These are phyloP conservation scores for Uromys caudimaculatus DNA, from an alignment of 2,797 vertebrate species.

Conservation along the genomic window DNA sequence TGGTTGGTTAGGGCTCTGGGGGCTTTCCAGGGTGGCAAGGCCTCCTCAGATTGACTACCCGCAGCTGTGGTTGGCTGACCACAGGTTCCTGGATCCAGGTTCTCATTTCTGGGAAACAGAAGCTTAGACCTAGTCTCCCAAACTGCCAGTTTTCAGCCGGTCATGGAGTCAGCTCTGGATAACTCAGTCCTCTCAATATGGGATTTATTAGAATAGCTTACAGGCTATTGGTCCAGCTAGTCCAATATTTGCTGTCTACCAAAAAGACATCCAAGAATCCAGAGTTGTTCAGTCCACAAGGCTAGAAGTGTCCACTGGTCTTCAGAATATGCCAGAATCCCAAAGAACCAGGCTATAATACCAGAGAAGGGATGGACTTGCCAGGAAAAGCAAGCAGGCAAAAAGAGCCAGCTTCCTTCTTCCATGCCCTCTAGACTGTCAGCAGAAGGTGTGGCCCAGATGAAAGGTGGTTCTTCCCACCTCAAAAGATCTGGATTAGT, in stretches of 20 bases:
- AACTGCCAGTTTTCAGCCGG: too few species aligned
- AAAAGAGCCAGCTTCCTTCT: not conserved
- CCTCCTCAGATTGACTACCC: not conserved
- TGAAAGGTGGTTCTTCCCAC: not conserved
- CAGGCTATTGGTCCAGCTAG: not conserved
- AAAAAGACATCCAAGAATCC: not conserved
- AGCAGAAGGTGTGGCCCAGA: too few species aligned
- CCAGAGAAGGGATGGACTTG: not conserved
- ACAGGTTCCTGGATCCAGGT: too few species aligned
- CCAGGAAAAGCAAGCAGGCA: not conserved
- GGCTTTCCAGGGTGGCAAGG: not conserved
- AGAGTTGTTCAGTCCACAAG: not conserved
- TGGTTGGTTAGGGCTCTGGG: not conserved
- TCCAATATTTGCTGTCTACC: not conserved
- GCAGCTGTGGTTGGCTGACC: too few species aligned
- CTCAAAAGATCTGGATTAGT: not conserved
- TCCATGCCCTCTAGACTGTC: too few species aligned
- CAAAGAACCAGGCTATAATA: not conserved
- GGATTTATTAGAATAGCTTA: not conserved
- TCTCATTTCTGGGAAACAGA: too few species aligned
- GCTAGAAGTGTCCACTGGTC: not conserved
- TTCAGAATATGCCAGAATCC: not conserved
- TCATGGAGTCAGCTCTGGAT: too few species aligned
- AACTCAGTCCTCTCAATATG: not conserved
- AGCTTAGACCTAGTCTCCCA: too few species aligned